A percentile compares a stretch with the other conserved stretches of the same genome.
phyloP scores from a whole-genome alignment of 1,140 invertebrate species.

The Cherax quadricarinatus region DNA sequence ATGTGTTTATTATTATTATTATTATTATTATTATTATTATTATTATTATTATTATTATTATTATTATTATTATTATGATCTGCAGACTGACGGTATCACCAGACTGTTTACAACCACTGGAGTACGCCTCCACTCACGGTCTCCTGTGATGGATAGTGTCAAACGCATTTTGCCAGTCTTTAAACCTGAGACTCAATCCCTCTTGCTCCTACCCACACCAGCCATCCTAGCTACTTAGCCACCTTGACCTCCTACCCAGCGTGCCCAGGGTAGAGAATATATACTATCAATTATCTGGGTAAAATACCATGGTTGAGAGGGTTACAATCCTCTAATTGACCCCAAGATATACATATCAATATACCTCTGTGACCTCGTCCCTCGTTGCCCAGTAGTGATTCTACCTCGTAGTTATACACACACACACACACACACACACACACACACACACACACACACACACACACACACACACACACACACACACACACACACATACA shows the following conservation, averaged over 20 bases:
- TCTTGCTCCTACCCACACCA: background rate
- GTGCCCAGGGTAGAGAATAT: conserved; percentile 29
- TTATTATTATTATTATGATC: too few species aligned
- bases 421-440: background rate
- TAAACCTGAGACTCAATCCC: background rate
- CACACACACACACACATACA: conserved; percentile 18
- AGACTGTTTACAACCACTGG: too few species aligned
- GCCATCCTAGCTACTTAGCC: background rate
- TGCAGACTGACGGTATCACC: too few species aligned
- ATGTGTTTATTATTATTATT: too few species aligned
- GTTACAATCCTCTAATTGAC: conserved; percentile 46
- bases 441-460: conserved; percentile 22
- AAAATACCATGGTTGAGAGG: conserved; percentile 21
- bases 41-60: too few species aligned
- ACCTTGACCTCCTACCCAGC: background rate
- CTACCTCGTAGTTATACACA: too few species aligned
- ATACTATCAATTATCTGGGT: conserved; percentile 59
- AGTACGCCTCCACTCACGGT: too few species aligned
- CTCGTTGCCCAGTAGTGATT: background rate
- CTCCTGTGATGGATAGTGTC: too few species aligned
- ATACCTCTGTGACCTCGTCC: conserved; percentile 5
- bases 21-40: too few species aligned
- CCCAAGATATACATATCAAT: conserved; percentile 67
- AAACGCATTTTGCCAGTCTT: too few species aligned
- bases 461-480: background rate